Base-by-base conservation (phyloP, 2,888 invertebrate genomes). In the Dryocosmus kuriphilus region DNA sequence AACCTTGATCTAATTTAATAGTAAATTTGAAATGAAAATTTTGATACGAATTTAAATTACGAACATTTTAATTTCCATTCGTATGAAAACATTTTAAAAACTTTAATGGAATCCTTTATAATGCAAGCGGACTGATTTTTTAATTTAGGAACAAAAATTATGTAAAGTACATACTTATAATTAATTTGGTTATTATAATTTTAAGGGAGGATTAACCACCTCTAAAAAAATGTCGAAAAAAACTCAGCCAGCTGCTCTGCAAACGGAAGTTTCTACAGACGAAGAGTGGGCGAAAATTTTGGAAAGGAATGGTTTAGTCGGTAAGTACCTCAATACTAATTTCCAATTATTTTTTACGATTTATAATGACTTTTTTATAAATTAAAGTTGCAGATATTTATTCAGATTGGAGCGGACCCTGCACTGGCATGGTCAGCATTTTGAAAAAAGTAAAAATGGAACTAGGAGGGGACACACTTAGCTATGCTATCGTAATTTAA, bases 371-470 rank as follows among this genome's bases (percentile, higher is more conserved):
- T 41, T 16, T 41, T 3, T 62, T 30, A 61, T 63, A 51, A 65
- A 76, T 77, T 41, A 51, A 71, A 97, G 98, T 98, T 82, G 93
- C 97, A 80, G 98, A 98, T 90, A 94, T 98, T 30, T 98, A 97
- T 92, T 96, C 98, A n/a, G 97, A 97, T 81, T 98, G 98, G 98
- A 97, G 97, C 88, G 98, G 98, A 0, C 98, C 98, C 0, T 98
- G 98, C 89, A 93, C 95, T 82, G 97, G 97, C 57, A 97, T 98
- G 96, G 93, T 96, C 79, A 96, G 96, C 78, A 96, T 95, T 90
- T 93, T 98, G 84, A 96, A 96, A 90, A 97, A 97, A 92, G 93
- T 98, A 80, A 98, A 98, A 91, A 94, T 98, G 89, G 98, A 98
- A 92, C 92, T 97, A 24, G 97, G 97, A 9, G 98, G 97, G 77